Base-by-base conservation (phyloP, 2,797 vertebrate genomes). In the Ciconia nigra region DNA sequence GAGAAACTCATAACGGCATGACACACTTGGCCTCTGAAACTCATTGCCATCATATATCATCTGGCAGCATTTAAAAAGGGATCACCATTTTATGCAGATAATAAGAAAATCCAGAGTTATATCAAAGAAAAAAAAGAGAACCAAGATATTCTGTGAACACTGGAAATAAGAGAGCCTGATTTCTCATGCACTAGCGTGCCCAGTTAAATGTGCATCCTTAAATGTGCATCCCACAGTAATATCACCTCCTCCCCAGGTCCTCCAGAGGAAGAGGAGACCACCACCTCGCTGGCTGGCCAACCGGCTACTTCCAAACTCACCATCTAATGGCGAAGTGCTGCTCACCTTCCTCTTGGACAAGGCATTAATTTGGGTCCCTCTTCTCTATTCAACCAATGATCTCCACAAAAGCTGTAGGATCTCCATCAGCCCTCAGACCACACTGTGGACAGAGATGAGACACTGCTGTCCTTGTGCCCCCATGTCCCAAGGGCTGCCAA, bases 1-100 rank as follows among this genome's bases (percentile, higher is more conserved):
- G 82, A 59, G 79, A 37, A 77, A 70, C 70, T 93, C 59, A 10
- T 54, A 77, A 7, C 12, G 2, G 79, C 78, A 77, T 49, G 74
- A 80, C 44, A 83, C 63, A 63, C 25, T 88, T 76, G 84, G 95
- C 52, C 76, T 95, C 87, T 67, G 87, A 91, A 83, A 83, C 41
- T 80, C 87, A 63, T 37, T 83, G 84, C 55, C 31, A 6, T 59
- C 91, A 52, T 63, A 35, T 6, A 52, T 77, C 78, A 72, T 42
- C 58, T 22, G 29, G 55, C 78, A 62, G 59, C 4, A 0, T n/a
- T 81, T 72, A 28, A 63, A 61, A 63, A 67, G 44, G 63, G 28
- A 84, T 58, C 74, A 70, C 47, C 3, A 0, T 70, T 65, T 80
- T 21, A 59, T 51, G 87, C 37, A 74, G 71, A 80, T 21, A 44